phyloP scores from a whole-genome alignment of 2,888 invertebrate species.

The Gymnosoma rotundatum region DNA sequence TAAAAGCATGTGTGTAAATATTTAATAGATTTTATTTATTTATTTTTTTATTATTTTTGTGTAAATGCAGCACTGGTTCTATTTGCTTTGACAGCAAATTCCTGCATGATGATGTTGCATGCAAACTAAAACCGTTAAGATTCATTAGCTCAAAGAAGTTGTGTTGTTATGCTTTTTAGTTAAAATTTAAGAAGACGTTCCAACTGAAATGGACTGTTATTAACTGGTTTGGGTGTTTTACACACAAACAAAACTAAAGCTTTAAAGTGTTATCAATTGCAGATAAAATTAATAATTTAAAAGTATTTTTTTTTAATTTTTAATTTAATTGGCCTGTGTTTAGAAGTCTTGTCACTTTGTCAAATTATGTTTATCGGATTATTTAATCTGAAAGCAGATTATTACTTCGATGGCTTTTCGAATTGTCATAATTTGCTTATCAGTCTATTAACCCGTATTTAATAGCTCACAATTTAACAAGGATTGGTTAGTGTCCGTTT shows the following conservation, averaged over 20 bases:
- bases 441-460: too few species aligned
- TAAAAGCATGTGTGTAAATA: not conserved
- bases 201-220: constrained; percentile 6
- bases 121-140: not conserved
- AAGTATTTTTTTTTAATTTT: too few species aligned
- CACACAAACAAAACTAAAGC: not conserved
- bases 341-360: too few species aligned
- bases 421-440: too few species aligned
- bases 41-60: not conserved
- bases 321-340: too few species aligned
- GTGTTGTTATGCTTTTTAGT: not conserved
- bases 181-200: not conserved
- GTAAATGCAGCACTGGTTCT: constrained; percentile 21
- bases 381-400: too few species aligned
- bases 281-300: too few species aligned
- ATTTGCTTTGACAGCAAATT: constrained; percentile 48
- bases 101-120: constrained; percentile 6
- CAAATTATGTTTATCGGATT: too few species aligned
- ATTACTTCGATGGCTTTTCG: too few species aligned
- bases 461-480: too few species aligned
- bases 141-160: constrained; percentile 31
- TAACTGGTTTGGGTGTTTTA: constrained; percentile 44
- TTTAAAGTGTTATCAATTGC: too few species aligned
- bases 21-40: constrained; percentile 3
- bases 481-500: too few species aligned